These are phyloP conservation scores for Ichneumoninae sp. DNA, from an alignment of 2,888 invertebrate genomes.

Conservation along the genomic window DNA sequence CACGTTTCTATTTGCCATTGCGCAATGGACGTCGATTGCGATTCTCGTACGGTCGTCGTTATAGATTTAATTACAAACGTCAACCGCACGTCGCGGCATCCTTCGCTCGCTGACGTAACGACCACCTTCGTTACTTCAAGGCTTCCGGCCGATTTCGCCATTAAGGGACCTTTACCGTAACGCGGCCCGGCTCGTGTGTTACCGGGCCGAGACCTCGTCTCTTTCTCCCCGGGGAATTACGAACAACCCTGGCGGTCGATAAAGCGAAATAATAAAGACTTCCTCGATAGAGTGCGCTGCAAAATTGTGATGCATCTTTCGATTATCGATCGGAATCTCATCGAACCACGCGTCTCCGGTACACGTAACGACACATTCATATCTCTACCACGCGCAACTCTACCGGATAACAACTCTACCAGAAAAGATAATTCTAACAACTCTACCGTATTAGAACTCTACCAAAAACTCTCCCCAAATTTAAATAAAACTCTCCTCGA, in stretches of 20 bases:
- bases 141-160: constrained; percentile 36
- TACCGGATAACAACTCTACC: too few species aligned
- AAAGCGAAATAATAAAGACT: constrained; percentile 31
- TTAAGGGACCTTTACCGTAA: constrained; percentile 11
- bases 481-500: too few species aligned
- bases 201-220: background rate
- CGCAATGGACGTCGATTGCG: constrained; percentile 24
- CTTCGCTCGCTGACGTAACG: constrained; percentile 48
- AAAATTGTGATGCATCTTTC: constrained; percentile 4
- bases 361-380: background rate
- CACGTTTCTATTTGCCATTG: constrained; percentile 43
- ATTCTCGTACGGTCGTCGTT: constrained; percentile 39
- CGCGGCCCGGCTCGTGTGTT: background rate
- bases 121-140: constrained; percentile 45
- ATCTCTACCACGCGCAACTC: too few species aligned
- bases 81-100: constrained; percentile 35
- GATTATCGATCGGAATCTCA: constrained; percentile 36
- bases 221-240: background rate
- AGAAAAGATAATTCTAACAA: too few species aligned
- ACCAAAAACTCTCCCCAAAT: too few species aligned
- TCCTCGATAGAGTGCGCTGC: constrained; percentile 18
- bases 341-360: background rate
- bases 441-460: too few species aligned
- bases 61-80: constrained; percentile 59
- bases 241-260: constrained; percentile 12